A percentile compares a stretch with the other conserved stretches of the same genome.
Conservation (phyloP, 1,140 invertebrate species). For the Phortica variegata region DNA sequence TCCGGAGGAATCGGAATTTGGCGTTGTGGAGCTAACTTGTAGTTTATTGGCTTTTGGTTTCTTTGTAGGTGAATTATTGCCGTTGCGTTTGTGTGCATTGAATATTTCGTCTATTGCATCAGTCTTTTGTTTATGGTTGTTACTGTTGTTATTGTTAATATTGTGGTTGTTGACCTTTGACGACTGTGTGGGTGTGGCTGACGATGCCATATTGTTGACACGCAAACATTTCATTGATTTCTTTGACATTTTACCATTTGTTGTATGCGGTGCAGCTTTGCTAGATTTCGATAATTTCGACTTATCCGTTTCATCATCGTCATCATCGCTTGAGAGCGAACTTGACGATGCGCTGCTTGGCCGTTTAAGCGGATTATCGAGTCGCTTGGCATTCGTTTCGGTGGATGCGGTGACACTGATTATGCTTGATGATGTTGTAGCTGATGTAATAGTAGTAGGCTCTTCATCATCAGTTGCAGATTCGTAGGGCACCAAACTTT, state of each 20-base stretch:
- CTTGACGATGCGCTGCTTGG: constrained; percentile 26
- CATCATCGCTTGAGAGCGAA: constrained; percentile 9
- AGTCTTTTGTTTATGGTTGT: constrained; percentile 47
- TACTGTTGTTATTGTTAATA: constrained; percentile 14
- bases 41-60: constrained; percentile 8
- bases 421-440: constrained; percentile 4
- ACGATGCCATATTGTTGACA: constrained; percentile 12
- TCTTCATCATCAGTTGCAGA: constrained; percentile 52
- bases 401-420: constrained; percentile 1
- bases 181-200: constrained; percentile 22
- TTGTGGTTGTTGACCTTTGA: constrained; percentile 20
- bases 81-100: constrained; percentile 29
- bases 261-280: neutral
- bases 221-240: constrained; percentile 24
- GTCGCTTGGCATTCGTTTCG: neutral
- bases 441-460: constrained; percentile 5
- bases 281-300: too few species aligned
- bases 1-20: constrained; percentile 4
- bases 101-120: constrained; percentile 52
- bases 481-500: constrained; percentile 53
- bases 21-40: constrained; percentile 4
- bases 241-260: constrained; percentile 26
- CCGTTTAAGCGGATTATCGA: constrained; percentile 34
- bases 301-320: constrained; percentile 16
- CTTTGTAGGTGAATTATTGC: constrained; percentile 12